These are phyloP conservation scores for Orthonyx spaldingii DNA, from an alignment of 2,113 vertebrate species.

Conservation along the genomic window DNA sequence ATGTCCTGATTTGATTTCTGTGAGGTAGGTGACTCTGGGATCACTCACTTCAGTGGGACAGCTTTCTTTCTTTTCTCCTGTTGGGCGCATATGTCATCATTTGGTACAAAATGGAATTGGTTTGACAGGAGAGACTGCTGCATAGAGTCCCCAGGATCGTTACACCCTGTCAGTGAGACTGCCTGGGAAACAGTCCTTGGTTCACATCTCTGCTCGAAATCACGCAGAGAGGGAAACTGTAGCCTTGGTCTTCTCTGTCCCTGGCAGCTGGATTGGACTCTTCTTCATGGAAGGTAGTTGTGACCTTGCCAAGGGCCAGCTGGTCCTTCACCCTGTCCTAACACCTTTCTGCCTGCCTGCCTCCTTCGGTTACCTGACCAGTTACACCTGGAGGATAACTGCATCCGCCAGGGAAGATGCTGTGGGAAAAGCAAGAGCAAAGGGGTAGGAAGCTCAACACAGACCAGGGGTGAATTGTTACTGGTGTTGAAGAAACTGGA, in stretches of 20 bases:
- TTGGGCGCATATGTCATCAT: background rate
- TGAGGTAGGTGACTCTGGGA: background rate
- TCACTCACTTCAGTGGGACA: background rate
- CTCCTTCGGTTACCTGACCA: background rate
- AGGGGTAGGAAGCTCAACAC: background rate
- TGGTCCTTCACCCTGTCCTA: background rate
- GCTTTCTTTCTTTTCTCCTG: background rate
- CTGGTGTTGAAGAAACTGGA: background rate
- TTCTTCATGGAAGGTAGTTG: background rate
- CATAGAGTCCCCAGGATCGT: background rate
- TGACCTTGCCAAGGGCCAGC: background rate
- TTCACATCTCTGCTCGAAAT: background rate
- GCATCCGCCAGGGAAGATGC: background rate
- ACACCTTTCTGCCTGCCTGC: background rate
- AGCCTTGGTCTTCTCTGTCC: background rate
- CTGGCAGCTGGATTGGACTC: background rate
- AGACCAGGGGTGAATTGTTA: background rate
- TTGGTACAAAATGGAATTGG: background rate
- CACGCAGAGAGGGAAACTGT: rapidly evolving
- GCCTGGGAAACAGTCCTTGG: background rate
- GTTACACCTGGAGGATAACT: background rate
- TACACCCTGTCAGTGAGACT: no score
- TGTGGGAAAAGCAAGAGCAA: background rate
- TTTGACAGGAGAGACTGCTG: background rate
- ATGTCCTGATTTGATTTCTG: background rate